Base-by-base conservation (phyloP, 2,113 vertebrate species). In the Panthera tigris region DNA sequence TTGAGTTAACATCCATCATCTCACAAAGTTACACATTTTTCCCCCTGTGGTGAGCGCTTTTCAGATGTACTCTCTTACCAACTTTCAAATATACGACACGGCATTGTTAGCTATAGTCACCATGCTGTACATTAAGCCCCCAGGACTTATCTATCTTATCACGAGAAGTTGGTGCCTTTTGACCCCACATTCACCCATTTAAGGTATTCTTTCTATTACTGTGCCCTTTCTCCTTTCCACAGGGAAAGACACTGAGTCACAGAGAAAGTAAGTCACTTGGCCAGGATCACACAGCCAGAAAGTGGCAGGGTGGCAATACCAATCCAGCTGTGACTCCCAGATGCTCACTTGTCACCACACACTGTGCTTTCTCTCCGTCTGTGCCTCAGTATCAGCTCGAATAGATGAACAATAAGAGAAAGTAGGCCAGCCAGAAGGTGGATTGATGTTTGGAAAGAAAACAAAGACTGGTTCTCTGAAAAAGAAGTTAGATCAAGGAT, bases 361-460 rank as follows among this genome's bases (percentile, higher is more conserved):
- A 7, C 68, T 45, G 2, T 29, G 3, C 69, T 14, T 89, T 55
- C n/a, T 45, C 76, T 80, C 80, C 33, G 16, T 84, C 81, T 91
- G 23, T 61, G 45, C 88, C 41, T 82, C n/a, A 12, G 18, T 29
- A 18, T 66, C 39, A 86, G 45, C 27, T 61, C 66, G 79, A 81
- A 82, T 23, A 86, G 66, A 82, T 78, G 36, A 61, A 95, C 66
- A 76, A 50, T 25, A 76, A 85, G 65, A 52, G 52, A 82, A 87
- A 92, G 5, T 55, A 92, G 93, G 45, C 66, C 11, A 25, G 29
- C 63, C 39, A 92, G 74, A 73, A 52, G 61, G 55, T 89, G 80
- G 80, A 69, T 63, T 86, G 61, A 48, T 84, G 16, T 52, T 86
- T 73, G 39, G 61, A 94, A 52, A 50, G 41, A 69, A 69, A 95